Conservation (phyloP, 2,113 vertebrate species). For the Silurus glanis region DNA sequence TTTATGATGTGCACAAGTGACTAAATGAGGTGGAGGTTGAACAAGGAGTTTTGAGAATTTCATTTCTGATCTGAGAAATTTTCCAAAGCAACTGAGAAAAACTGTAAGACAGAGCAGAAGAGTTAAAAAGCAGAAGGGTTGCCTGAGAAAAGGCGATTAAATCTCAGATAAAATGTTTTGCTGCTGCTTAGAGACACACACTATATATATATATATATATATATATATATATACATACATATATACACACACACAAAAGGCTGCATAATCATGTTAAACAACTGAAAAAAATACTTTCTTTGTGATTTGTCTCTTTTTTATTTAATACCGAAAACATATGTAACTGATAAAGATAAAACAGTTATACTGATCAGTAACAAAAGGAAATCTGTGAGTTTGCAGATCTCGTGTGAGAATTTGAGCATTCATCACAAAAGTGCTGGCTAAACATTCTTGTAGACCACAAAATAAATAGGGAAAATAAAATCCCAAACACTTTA, state of each 20-base stretch:
- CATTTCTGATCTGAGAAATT: too few relatives aligned
- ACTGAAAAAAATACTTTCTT: not conserved
- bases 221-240: too few relatives aligned
- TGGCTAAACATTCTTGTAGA: conserved; percentile 12
- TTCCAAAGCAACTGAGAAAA: too few relatives aligned
- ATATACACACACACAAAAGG: too few relatives aligned
- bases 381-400: not conserved
- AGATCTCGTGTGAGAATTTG: not conserved
- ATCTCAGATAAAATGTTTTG: conserved; percentile 1
- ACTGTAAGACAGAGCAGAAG: not conserved
- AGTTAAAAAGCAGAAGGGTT: not conserved
- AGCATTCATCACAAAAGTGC: not conserved
- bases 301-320: not conserved
- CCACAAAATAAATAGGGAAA: not conserved
- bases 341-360: not conserved
- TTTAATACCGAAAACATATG: conserved; percentile 1
- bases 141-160: conserved; percentile 1
- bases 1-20: too few relatives aligned
- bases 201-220: too few relatives aligned
- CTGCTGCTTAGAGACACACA: not conserved
- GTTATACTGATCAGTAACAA: not conserved
- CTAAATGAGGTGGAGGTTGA: too few relatives aligned
- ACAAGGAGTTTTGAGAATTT: too few relatives aligned
- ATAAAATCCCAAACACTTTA: conserved; percentile 7
- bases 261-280: not conserved